These are phyloP conservation scores for Drosophila formosana DNA, from an alignment of 2,888 invertebrate genomes.

Conservation along the genomic window DNA sequence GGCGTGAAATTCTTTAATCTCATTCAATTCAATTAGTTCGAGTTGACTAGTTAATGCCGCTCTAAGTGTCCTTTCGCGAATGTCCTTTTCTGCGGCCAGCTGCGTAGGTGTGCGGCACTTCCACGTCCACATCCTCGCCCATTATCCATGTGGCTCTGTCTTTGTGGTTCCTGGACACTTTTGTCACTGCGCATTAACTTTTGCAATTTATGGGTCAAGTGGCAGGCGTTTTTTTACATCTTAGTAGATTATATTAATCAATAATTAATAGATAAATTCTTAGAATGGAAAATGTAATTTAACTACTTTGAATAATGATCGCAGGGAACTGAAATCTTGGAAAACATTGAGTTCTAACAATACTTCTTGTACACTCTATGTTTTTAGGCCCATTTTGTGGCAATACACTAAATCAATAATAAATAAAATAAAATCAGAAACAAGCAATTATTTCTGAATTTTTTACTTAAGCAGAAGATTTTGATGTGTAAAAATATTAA, in stretches of 20 bases:
- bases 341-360: too few relatives aligned
- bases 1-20: slow-evolving; percentile 84
- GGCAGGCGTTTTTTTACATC: slow-evolving; percentile 28
- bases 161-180: slow-evolving; percentile 31
- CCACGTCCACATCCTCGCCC: not conserved
- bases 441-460: too few relatives aligned
- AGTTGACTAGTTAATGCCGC: slow-evolving; percentile 82
- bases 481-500: too few relatives aligned
- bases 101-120: slow-evolving; percentile 49
- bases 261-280: slow-evolving; percentile 38
- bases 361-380: too few relatives aligned
- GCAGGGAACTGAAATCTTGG: too few relatives aligned
- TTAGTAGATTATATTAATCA: slow-evolving; percentile 19
- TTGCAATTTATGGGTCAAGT: slow-evolving; percentile 76
- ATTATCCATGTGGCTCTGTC: slow-evolving; percentile 23
- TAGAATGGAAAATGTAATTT: not conserved
- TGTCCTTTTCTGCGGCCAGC: slow-evolving; percentile 50
- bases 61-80: slow-evolving; percentile 47
- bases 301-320: slow-evolving; percentile 1
- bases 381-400: too few relatives aligned
- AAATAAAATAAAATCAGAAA: too few relatives aligned
- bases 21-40: slow-evolving; percentile 85
- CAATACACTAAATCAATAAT: too few relatives aligned
- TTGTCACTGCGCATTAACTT: slow-evolving; percentile 76
- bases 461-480: too few relatives aligned